phyloP scores from a whole-genome alignment of 2,797 vertebrate species.

The Macrochelys suwanniensis region DNA sequence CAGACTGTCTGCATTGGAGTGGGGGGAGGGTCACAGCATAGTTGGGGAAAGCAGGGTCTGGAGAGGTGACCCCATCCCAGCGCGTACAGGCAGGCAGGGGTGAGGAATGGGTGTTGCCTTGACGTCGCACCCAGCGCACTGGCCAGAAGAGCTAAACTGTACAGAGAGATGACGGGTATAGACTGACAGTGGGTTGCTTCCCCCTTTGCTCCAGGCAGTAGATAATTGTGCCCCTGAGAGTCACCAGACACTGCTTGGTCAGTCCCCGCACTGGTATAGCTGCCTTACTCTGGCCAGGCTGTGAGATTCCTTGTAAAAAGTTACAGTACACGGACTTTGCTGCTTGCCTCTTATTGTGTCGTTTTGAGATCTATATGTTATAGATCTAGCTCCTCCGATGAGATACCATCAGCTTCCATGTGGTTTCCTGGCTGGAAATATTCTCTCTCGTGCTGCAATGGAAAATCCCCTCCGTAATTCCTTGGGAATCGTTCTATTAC shows the following conservation, averaged over 20 bases:
- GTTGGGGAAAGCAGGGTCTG: too few species aligned
- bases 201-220: neutral
- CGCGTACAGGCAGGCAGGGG: too few species aligned
- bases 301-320: neutral
- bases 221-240: too few species aligned
- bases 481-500: neutral
- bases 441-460: neutral
- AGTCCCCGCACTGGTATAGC: too few species aligned
- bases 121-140: too few species aligned
- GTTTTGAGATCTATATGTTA: neutral
- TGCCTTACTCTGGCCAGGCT: too few species aligned
- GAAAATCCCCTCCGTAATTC: neutral
- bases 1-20: too few species aligned
- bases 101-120: too few species aligned
- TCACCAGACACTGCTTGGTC: neutral
- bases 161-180: too few species aligned
- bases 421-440: neutral
- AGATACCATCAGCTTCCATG: neutral
- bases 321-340: neutral
- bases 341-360: neutral
- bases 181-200: neutral
- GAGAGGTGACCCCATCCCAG: too few species aligned
- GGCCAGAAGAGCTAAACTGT: too few species aligned
- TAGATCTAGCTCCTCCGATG: neutral
- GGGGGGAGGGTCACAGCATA: too few species aligned